Base-by-base conservation (phyloP, 2,888 invertebrate species). In the Oxycera nigricornis region DNA sequence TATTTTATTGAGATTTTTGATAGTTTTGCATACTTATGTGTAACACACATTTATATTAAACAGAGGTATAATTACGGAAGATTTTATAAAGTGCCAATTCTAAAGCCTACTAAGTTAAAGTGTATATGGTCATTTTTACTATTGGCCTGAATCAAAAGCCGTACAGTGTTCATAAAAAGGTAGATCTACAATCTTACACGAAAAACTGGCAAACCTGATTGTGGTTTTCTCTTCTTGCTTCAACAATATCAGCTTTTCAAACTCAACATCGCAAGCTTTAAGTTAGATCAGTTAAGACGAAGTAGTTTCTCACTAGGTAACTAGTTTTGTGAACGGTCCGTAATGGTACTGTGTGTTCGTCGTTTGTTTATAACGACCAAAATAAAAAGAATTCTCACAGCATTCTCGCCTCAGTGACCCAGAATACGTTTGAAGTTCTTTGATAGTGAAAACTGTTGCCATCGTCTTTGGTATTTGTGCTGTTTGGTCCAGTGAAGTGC, bases 201-300 rank as follows among this genome's bases (percentile, higher is more conserved):
- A 65, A 65, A 65, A 41, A 39, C 65, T 41, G 9, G 65, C 24
- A 39, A 62, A 62, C 31, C n/a, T 65, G 41, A 65, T 22, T 39
- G 65, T 65, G 28, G 65, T 65, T 65, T 62, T 65, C 65, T 65
- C 39, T n/a, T n/a, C n/a, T 31, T 31, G 46, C 46, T 46, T 14
- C 55, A 24, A 24, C 6, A 24, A 55, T 55, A 20, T 55, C 24
- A 22, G 17, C 7, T 55, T 55, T 11, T 24, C n/a, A n/a, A n/a
- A 35, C 35, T 7, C 11, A 35, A 46, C 46, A 3, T 11, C 46
- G 11, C 17, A 7, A 46, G 46, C 46, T 46, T 46, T 46, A 7
- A 46, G 46, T 3, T 46, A 46, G 3, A 46, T 14, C 17, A 3
- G 3, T 2, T 11, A 46, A 46, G 46, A 46, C 46, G 2, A 46